These are phyloP conservation scores for Rachycentron canadum DNA, from an alignment of 2,797 vertebrate species.

Conservation along the genomic window DNA sequence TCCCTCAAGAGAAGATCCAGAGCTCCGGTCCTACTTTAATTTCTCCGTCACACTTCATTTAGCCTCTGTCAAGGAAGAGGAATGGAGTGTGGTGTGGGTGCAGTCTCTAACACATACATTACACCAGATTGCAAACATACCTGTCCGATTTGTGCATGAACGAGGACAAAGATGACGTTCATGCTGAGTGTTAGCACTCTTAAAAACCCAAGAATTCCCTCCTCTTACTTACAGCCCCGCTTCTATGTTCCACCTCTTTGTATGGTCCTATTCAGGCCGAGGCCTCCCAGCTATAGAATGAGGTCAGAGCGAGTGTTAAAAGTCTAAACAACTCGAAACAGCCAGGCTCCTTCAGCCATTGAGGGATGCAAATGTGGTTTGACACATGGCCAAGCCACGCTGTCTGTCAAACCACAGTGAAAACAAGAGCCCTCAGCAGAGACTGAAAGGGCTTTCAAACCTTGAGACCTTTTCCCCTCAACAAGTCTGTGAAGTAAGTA, in stretches of 20 bases:
- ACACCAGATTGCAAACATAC: constrained; percentile 21
- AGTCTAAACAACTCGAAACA: constrained; percentile 60
- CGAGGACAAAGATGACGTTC: constrained; percentile 17
- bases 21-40: constrained; percentile 60
- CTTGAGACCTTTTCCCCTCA: constrained; percentile 38
- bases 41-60: constrained; percentile 75
- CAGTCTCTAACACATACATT: constrained; percentile 31
- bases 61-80: constrained; percentile 46
- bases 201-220: constrained; percentile 31
- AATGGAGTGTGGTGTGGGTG: constrained; percentile 53
- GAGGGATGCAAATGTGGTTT: constrained; percentile 51
- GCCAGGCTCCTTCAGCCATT: constrained; percentile 33
- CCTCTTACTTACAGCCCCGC: constrained; percentile 7
- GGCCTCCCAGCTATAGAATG: constrained; percentile 67
- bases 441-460: constrained; percentile 62
- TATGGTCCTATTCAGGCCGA: constrained; percentile 41
- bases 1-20: constrained; percentile 31
- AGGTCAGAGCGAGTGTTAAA: constrained; percentile 58
- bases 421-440: constrained; percentile 50
- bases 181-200: constrained; percentile 33
- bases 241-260: constrained; percentile 39
- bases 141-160: background rate
- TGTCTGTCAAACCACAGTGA: constrained; percentile 51
- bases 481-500: constrained; percentile 54
- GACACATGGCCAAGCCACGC: constrained; percentile 50